Evolutionary conservation across 2,888 invertebrate species (phyloP).

Genomic region (Minunthozetes semirufus): DNA sequence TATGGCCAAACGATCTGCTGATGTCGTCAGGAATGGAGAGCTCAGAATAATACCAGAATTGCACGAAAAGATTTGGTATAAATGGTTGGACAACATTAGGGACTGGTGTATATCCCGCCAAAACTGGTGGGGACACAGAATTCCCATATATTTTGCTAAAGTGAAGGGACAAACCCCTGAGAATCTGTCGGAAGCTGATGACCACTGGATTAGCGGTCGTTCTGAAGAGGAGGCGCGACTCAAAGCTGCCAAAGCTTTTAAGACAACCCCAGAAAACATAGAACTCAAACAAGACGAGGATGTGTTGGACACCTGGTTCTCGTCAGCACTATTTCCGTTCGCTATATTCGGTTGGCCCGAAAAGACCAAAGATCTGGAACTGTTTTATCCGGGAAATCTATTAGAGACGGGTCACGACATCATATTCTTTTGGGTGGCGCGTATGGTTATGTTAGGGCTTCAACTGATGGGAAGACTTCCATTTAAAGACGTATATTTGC

Average conservation of each 20-base stretch:
- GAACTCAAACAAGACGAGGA: conserved; percentile 75
- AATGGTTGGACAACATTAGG: conserved; percentile 91
- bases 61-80: conserved; percentile 86
- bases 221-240: conserved; percentile 65
- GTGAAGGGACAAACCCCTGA: conserved; percentile 46
- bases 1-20: conserved; percentile 79
- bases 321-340: conserved; percentile 91
- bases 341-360: conserved; percentile 97
- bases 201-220: conserved; percentile 59
- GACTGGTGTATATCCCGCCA: conserved; percentile 98
- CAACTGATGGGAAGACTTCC: conserved; percentile 82
- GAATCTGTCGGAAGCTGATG: conserved; percentile 44
- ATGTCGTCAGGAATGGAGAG: conserved; percentile 68
- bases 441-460: conserved; percentile 97
- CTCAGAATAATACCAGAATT: conserved; percentile 82
- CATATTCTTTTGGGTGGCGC: conserved; percentile 98
- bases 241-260: conserved; percentile 69
- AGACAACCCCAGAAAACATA: conserved; percentile 52
- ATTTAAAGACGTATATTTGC: conserved; percentile 79
- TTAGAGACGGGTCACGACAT: conserved; percentile 96
- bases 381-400: conserved; percentile 83
- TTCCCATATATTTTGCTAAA: conserved; percentile 81
- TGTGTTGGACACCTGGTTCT: conserved; percentile 99
- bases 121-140: conserved; percentile 99
- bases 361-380: conserved; percentile 59